phyloP scores from a whole-genome alignment of 2,797 vertebrate genomes.

The Hypotaenidia okinawae region DNA sequence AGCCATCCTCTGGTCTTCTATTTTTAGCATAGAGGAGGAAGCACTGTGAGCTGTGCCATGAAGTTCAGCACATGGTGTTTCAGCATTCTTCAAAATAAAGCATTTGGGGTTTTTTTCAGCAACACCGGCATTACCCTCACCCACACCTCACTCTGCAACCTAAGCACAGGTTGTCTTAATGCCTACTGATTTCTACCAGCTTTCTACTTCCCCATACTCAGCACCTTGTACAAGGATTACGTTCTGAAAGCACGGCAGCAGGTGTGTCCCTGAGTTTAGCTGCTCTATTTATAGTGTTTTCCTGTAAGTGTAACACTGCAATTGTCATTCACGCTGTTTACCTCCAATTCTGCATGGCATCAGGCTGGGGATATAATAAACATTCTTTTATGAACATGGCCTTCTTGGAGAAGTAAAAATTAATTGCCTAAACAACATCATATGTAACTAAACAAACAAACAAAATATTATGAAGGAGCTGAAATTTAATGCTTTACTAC shows the following conservation, averaged over 20 bases:
- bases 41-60: neutral
- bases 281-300: conserved; percentile 43
- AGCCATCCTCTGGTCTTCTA: neutral
- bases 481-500: neutral
- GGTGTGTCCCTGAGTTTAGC: conserved; percentile 29
- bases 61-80: neutral
- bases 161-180: neutral
- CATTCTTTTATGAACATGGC: neutral
- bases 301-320: neutral
- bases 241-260: neutral
- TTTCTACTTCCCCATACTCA: neutral
- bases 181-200: neutral
- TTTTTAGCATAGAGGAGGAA: neutral
- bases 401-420: neutral
- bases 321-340: neutral
- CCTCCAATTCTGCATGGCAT: neutral
- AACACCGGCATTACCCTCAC: neutral
- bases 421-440: neutral
- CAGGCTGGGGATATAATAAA: neutral
- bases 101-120: neutral
- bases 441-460: neutral
- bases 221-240: neutral
- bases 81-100: neutral
- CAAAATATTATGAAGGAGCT: neutral
- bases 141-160: neutral